Base-by-base conservation (phyloP, 2,888 invertebrate species). In the Punctoribates punctum region DNA sequence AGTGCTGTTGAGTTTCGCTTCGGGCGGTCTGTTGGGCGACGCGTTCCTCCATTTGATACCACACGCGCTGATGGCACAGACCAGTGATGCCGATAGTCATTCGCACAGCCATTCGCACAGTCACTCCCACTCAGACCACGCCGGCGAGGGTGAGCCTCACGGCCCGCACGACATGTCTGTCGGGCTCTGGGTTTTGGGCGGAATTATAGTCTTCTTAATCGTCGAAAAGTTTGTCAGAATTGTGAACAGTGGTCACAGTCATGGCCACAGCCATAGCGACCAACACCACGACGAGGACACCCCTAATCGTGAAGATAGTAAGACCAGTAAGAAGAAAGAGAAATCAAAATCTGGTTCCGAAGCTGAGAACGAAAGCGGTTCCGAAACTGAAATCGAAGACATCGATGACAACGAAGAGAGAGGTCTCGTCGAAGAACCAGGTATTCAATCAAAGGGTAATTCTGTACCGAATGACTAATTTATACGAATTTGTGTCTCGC, bases 11-110 rank as follows among this genome's bases (percentile, higher is more conserved):
- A 93, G 94, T 20, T 96, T 96, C 85, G 96, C 96, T 0, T 94
- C 96, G 0, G 95, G 96, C 62, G 95, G 99, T 67, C 87, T 99
- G 17, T 87, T 99, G 0, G 99, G 99, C 9, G 99, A 99, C 86
- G 98, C 99, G 0, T 99, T 99, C 84, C 87, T 99, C 8, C 99
- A 99, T 86, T 86, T 99, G 79, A 99, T 99, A 82, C 99, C 99
- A 0, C 99, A 99, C 85, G 96, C 99, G 13, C 60, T 81, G 67
- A 17, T 78, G 17, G 77, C 79, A 48, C 77, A 78, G 17, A 25
- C n/a, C 11, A 25, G 46, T 27, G 27, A 15, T 8, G 27, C 27
- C 23, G 75, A 5, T 70, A 74, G 82, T 0, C 86, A 86, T 80
- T 75, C 77, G 27, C 83, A 82, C 78, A 84, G 85, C 27, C 88